Evolutionary conservation across 1,140 invertebrate species (phyloP).

Genomic region (Sycobia sp.): DNA sequence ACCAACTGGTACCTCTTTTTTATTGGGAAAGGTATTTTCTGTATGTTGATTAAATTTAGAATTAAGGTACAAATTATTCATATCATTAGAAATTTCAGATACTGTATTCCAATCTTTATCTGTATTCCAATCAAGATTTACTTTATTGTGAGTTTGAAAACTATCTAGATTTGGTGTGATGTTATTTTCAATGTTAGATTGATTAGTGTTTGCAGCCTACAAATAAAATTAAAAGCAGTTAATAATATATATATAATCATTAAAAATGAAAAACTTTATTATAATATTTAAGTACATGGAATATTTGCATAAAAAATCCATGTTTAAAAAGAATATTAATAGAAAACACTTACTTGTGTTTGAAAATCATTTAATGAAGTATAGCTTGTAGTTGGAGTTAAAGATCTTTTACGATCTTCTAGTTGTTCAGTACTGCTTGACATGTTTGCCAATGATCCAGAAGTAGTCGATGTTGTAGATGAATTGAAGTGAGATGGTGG

Average conservation of each 20-base stretch:
- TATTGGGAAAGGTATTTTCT: constrained; percentile 36
- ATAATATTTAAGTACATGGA: neutral
- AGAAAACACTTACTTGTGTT: constrained; percentile 23
- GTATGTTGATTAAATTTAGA: constrained; percentile 34
- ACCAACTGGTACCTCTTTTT: constrained; percentile 14
- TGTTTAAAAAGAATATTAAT: neutral
- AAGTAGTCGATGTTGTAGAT: constrained; percentile 34
- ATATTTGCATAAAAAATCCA: neutral
- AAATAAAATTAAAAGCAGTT: constrained; percentile 7
- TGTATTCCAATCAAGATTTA: constrained; percentile 43
- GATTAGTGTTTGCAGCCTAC: constrained; percentile 16
- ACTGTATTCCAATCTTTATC: constrained; percentile 46
- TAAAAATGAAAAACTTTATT: constrained; percentile 1
- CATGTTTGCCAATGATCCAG: constrained; percentile 39
- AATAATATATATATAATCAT: neutral
- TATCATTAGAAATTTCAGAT: constrained; percentile 41
- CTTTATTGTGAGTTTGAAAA: constrained; percentile 39
- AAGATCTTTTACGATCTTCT: constrained; percentile 43
- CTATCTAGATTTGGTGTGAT: constrained; percentile 1
- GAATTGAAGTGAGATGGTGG: constrained; percentile 38
- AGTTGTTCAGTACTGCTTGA: constrained; percentile 42
- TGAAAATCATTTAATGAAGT: constrained; percentile 41
- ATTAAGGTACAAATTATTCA: constrained; percentile 44
- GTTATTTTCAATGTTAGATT: constrained; percentile 15
- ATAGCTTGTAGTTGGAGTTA: constrained; percentile 39